Conservation (phyloP, 37 sponge, comb jelly and placozoan genomes). For the Ianthella basta region DNA sequence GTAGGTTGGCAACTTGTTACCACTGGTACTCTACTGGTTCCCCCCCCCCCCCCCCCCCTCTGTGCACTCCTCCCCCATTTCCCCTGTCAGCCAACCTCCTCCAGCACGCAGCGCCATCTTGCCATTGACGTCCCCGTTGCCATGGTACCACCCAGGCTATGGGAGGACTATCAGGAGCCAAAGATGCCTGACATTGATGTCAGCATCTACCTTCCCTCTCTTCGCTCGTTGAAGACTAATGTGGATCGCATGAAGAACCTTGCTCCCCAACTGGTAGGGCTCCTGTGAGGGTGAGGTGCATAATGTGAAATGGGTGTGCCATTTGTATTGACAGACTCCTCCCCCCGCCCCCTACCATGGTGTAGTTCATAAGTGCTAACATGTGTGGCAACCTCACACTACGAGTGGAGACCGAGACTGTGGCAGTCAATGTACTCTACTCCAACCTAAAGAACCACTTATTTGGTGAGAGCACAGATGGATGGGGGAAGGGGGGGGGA, state of each 20-base stretch:
- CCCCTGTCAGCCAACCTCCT: neutral
- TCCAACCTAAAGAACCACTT: conserved; percentile 82
- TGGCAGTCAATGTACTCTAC: conserved; percentile 79
- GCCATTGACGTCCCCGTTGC: conserved; percentile 87
- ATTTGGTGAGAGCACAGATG: conserved; percentile 50
- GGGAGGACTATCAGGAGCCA: conserved; percentile 93
- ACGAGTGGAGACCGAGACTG: conserved; percentile 76
- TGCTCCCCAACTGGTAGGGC: conserved; percentile 67
- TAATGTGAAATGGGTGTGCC: no score
- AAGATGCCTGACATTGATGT: conserved; percentile 94
- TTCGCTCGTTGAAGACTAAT: conserved; percentile 72
- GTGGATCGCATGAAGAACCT: conserved; percentile 82
- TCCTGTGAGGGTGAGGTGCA: neutral
- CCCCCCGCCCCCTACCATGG: no score
- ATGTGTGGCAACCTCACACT: conserved; percentile 78
- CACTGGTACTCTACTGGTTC: neutral
- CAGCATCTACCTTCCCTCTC: conserved; percentile 88
- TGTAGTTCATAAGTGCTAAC: conserved; percentile 80
- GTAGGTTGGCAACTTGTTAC: neutral
- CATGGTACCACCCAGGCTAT: conserved; percentile 81
- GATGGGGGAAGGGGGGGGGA: neutral
- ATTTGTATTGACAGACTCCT: no score
- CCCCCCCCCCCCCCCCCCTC: conserved; percentile 13
- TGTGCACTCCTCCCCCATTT: neutral
- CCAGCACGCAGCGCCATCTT: conserved; percentile 64